Base-by-base conservation (phyloP, 2,888 invertebrate species). In the Cactoblastis cactorum region DNA sequence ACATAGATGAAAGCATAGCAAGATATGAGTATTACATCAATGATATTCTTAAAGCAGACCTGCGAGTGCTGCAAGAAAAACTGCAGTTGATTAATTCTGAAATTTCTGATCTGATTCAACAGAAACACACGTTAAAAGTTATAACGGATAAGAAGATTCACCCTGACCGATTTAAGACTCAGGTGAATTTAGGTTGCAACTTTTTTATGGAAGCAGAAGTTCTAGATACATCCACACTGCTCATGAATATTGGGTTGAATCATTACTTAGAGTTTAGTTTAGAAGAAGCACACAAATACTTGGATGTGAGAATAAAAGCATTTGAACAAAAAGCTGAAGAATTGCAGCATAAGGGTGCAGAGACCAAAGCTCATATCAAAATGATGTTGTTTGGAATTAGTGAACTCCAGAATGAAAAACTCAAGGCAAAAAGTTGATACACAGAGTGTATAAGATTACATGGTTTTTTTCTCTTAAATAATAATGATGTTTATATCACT, bases 151-250 rank as follows among this genome's bases (percentile, higher is more conserved):
- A 90, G 32, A 81, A 86, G 2, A 70, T 90, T 0, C 85, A 92
- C 43, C 87, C 91, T 3, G 50, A 72, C 15, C 85, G 88, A 1
- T 85, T 86, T 47, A 87, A 87, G 68, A 76, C 81, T 2, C 87
- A 88, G 67, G 91, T 97, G 19, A 95, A 97, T 71, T 81, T 97
- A 24, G 97, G 97, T n/a, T 94, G 94, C 62, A 95, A 94, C 74
- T 94, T 96, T 61, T 97, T 95, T 66, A 93, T 95, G 73, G 94
- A 96, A 74, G 95, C 95, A 0, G 84, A 92, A 50, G 92, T 96
- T 48, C 81, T 90, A 47, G 93, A 95, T 69, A 85, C 93, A 0
- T 91, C 93, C 0, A 90, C 80, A 35, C 91, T 97, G 47, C 82
- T 94, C 18, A 90, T 97, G 18, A 92, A 95, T 69, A 83, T 97